Conservation (phyloP, 1,140 invertebrate genomes). For the Anthonomus grandis region DNA sequence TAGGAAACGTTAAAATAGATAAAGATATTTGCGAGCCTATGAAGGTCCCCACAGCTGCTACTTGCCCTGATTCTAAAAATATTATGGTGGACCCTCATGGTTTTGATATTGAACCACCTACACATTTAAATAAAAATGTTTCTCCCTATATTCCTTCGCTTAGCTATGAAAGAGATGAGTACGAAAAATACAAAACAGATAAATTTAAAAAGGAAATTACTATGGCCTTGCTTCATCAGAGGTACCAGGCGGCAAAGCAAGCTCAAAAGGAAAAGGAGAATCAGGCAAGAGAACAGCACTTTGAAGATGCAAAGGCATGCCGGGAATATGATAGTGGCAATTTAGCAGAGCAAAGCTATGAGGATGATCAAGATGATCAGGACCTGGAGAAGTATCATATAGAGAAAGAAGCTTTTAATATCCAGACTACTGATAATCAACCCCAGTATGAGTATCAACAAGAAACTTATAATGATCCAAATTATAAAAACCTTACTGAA, state of each 20-base stretch:
- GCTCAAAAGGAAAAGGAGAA: no score
- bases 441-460: not conserved
- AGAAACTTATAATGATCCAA: not conserved
- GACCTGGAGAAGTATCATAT: not conserved
- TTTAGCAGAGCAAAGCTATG: no score
- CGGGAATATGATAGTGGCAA: no score
- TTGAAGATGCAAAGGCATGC: no score
- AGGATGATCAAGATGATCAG: no score
- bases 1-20: constrained; percentile 6
- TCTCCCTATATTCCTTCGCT: constrained; percentile 18
- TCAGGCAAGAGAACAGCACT: no score
- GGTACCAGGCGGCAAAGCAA: not conserved
- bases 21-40: not conserved
- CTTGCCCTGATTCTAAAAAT: not conserved
- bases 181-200: constrained; percentile 20
- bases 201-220: constrained; percentile 7
- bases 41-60: constrained; percentile 1
- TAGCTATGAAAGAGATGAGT: constrained; percentile 17
- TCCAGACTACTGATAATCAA: not conserved
- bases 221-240: constrained; percentile 2
- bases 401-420: not conserved
- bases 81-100: constrained; percentile 16
- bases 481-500: not conserved
- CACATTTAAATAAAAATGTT: constrained; percentile 15
- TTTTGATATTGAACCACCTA: constrained; percentile 19